Evolutionary conservation across 2,113 vertebrate genomes (phyloP), one percentile per base, ranked within the genome.

Genomic region (Macroglossus sobrinus): DNA sequence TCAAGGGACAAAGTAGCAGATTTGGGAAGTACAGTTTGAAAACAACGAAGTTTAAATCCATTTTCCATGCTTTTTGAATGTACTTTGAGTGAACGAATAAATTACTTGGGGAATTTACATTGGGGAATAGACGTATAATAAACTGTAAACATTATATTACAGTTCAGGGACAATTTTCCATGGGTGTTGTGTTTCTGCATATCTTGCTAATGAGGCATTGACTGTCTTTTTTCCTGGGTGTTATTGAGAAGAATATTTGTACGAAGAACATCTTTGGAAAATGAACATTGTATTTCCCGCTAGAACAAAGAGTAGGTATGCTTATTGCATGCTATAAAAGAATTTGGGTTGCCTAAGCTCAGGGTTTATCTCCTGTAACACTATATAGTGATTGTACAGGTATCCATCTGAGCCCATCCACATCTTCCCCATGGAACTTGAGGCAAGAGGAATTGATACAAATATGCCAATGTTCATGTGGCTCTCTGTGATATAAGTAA

Each of bases 381-480:
- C 28, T 30, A 47, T 26, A 22, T 14, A 15, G 18, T 38, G 24
- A 28, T 40, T 28, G 22, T 38, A 3, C 22, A 68, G 28, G 50
- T 15, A 22, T 53, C 59, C 6, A 26, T 43, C 21, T 38, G 53
- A 40, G 4, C 11, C 38, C 28, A 30, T 28, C 3, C 15, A 43
- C 13, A 33, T 74, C 0, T 0, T 11, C 26, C 18, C 11, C 22
- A 38, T 7, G 24, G 26, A 14, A 35, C 21, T n/a, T 21, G n/a
- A 63, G 38, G 16, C 30, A 74, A 55, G 26, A 10, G 22, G 7
- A 57, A 35, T 19, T 40, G 1, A 24, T 53, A 7, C 30, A 64
- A 35, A 28, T 63, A 61, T 55, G 24, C 33, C 8, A 26, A 71
- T 53, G 12, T 30, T 38, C 38, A 59, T 57, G 8, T 30, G 66